Base-by-base conservation (phyloP, 1,140 invertebrate species). In the Reticulitermes speratus region DNA sequence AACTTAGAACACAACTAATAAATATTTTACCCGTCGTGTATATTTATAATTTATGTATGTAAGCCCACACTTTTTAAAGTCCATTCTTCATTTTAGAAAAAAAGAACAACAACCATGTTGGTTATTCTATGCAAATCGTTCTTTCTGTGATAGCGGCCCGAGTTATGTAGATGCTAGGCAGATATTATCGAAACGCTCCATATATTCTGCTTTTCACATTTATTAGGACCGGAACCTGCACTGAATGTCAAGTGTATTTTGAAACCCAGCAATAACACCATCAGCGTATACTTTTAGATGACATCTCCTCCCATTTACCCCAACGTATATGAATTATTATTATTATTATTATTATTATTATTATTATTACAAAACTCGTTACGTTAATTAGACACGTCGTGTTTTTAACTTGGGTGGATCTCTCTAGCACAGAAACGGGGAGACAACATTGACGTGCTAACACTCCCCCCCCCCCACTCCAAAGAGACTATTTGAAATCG, bases 1-100 rank as follows among this genome's bases (percentile, higher is more conserved):
- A 75, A 75, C 25, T 6, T 6, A 1, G 65, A 75, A 75, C 14
- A 30, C n/a, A 30, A n/a, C 2, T 16, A 75, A 75, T 75, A 75
- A 75, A 75, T 75, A 75, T 30, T 75, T 75, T 30, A 30, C 65
- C 65, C 19, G 59, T 25, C 14, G 7, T 75, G n/a, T 30, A 30
- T 75, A 75, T 75, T 75, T 75, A 30, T 75, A 75, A 75, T 75
- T 75, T 75, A 75, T 75, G 65, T 30, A 75, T 75, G 25, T 75
- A 75, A 75, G 65, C 65, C 65, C n/a, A 75, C 65, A 75, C 65
- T 30, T 75, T 75, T 19, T n/a, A 75, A 75, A 5, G 65, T 75
- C 65, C 14, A 75, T 75, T n/a, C 65, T 75, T 75, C 65, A 75
- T 30, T 19, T 23, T 3, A n/a, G 12, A n/a, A 75, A 75, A 30